These are phyloP conservation scores for Colistium nudipinnis DNA, from an alignment of 2,113 vertebrate species.

Conservation along the genomic window DNA sequence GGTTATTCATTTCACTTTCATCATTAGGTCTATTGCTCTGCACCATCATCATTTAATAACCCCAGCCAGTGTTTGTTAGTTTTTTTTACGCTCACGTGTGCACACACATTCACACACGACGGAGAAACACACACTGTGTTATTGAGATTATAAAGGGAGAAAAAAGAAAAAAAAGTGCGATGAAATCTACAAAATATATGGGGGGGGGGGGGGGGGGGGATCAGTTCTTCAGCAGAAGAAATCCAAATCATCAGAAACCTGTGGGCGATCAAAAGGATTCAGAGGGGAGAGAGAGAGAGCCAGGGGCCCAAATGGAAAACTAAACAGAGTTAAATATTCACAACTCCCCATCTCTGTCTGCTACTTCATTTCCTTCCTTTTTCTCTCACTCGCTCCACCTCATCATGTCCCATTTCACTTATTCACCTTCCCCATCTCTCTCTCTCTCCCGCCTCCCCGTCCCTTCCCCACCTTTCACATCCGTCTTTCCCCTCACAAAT, in stretches of 20 bases:
- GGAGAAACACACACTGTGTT: neutral
- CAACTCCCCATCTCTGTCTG: constrained; percentile 14
- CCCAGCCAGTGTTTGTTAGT: neutral
- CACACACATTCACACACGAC: neutral
- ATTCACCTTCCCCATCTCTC: neutral
- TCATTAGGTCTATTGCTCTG: neutral
- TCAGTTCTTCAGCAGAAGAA: too few relatives aligned
- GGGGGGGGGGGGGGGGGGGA: too few relatives aligned
- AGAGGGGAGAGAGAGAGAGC: constrained; percentile 17
- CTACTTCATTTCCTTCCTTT: neutral
- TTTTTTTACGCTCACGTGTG: neutral
- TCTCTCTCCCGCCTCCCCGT: neutral
- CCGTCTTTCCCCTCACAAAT: neutral
- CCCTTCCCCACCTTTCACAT: too few relatives aligned
- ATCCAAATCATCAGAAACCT: constrained; percentile 46
- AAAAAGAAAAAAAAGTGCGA: neutral
- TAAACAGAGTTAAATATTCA: constrained; percentile 73
- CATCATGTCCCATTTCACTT: too few relatives aligned
- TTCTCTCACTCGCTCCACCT: constrained; percentile 1
- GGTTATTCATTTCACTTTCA: neutral
- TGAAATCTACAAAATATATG: neutral
- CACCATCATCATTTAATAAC: constrained; percentile 16
- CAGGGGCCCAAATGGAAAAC: constrained; percentile 54
- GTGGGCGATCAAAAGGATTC: constrained; percentile 39
- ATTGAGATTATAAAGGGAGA: too few relatives aligned